A percentile compares a stretch with the other conserved stretches of the same genome.
phyloP scores from a whole-genome alignment of 2,113 vertebrate species.

The Polypterus senegalus region DNA sequence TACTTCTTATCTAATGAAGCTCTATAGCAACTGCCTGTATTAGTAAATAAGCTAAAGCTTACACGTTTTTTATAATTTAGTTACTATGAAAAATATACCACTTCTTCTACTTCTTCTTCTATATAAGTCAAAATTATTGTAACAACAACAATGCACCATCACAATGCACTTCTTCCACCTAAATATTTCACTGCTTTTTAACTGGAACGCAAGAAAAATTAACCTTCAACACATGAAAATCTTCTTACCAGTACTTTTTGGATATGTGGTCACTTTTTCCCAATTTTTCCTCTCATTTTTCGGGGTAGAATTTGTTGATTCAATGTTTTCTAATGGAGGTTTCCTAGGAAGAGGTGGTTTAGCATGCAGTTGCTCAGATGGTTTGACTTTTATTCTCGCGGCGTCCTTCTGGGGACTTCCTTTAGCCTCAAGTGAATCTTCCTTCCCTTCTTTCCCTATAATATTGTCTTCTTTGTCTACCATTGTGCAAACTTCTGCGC shows the following conservation, averaged over 20 bases:
- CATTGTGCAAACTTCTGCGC: constrained; percentile 34
- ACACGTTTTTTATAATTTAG: too few relatives aligned
- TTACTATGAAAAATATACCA: too few relatives aligned
- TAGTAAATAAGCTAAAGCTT: too few relatives aligned
- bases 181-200: too few relatives aligned
- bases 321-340: constrained; percentile 38
- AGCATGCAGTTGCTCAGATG: constrained; percentile 35
- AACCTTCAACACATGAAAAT: background rate
- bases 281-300: constrained; percentile 29
- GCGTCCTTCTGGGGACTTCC: constrained; percentile 28
- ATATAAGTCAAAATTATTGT: too few relatives aligned
- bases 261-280: constrained; percentile 28
- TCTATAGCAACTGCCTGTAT: too few relatives aligned
- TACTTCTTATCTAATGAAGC: too few relatives aligned
- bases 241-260: constrained; percentile 57
- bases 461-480: constrained; percentile 29
- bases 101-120: too few relatives aligned
- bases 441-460: constrained; percentile 29
- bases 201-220: background rate
- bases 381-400: constrained; percentile 34
- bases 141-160: too few relatives aligned
- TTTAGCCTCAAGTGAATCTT: background rate
- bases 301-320: constrained; percentile 18
- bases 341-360: constrained; percentile 50
- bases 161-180: too few relatives aligned